Evolutionary conservation across 1,140 invertebrate genomes (phyloP).

Genomic region (Orius insidiosus): DNA sequence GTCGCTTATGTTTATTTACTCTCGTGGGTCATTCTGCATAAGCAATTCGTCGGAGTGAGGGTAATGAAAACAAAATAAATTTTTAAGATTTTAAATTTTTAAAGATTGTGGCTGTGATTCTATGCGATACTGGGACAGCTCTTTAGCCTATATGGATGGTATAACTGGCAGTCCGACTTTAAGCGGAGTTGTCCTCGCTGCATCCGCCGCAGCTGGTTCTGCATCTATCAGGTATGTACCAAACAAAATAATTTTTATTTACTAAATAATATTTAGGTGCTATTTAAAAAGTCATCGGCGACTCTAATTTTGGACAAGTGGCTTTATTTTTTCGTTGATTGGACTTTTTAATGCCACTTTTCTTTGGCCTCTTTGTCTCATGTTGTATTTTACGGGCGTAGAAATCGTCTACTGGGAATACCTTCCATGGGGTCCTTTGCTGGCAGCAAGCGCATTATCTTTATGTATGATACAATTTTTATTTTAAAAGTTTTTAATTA

Average conservation of each 20-base stretch:
- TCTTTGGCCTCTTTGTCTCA: slow-evolving; percentile 70
- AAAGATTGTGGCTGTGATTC: slow-evolving; percentile 85
- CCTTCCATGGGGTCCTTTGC: slow-evolving; percentile 62
- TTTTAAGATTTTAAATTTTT: slow-evolving; percentile 13
- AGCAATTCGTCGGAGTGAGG: slow-evolving; percentile 87
- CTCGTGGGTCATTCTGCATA: slow-evolving; percentile 89
- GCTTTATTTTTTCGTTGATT: slow-evolving; percentile 70
- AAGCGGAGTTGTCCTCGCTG: slow-evolving; percentile 78
- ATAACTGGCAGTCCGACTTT: slow-evolving; percentile 76
- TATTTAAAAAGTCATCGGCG: slow-evolving; percentile 82
- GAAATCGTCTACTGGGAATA: slow-evolving; percentile 60
- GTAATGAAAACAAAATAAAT: slow-evolving; percentile 33
- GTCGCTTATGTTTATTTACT: slow-evolving; percentile 84
- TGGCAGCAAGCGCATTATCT: slow-evolving; percentile 56
- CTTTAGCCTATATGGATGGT: slow-evolving; percentile 90
- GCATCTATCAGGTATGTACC: slow-evolving; percentile 72
- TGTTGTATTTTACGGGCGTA: slow-evolving; percentile 64
- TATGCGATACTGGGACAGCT: slow-evolving; percentile 86
- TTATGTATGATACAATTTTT: slow-evolving; percentile 37
- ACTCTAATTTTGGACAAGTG: slow-evolving; percentile 70
- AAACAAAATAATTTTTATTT: slow-evolving; percentile 9
- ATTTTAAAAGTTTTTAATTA: background rate
- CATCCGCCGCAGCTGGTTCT: slow-evolving; percentile 70
- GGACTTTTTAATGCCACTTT: slow-evolving; percentile 66
- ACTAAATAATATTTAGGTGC: slow-evolving; percentile 37